Evolutionary conservation across 2,888 invertebrate genomes (phyloP).

Genomic region (Adelphocoris suturalis): DNA sequence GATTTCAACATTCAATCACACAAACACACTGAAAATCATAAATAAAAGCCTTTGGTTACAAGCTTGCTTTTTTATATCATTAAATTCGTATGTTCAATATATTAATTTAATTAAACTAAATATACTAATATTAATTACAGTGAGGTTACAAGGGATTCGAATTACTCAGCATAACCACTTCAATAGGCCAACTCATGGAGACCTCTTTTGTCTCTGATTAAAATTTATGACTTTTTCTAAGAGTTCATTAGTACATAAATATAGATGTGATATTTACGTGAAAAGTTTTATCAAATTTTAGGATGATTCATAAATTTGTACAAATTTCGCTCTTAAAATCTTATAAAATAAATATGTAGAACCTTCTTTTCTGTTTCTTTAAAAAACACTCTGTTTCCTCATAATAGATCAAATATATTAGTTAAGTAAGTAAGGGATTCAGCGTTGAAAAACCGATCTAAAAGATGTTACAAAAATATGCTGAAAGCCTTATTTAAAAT

Average conservation of each 20-base stretch:
- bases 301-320: not conserved
- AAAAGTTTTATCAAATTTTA: not conserved
- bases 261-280: not conserved
- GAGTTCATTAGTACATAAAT: not conserved
- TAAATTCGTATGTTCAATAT: not conserved
- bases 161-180: not conserved
- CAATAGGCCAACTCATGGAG: not conserved
- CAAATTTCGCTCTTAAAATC: not conserved
- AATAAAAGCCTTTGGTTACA: slow-evolving; percentile 1
- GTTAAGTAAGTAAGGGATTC: not conserved
- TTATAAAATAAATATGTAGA: not conserved
- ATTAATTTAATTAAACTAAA: not conserved
- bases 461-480: slow-evolving; percentile 27
- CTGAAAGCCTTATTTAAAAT: slow-evolving; percentile 12
- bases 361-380: not conserved
- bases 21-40: slow-evolving; percentile 28
- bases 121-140: not conserved
- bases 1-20: not conserved
- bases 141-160: slow-evolving; percentile 2
- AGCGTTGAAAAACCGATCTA: slow-evolving; percentile 24
- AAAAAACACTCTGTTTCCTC: no score
- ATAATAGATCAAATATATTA: no score
- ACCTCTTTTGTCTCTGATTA: not conserved
- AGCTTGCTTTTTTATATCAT: not conserved
- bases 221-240: not conserved